Evolutionary conservation across 1,140 invertebrate genomes (phyloP).

Genomic region (Brachionus paranguensis): DNA sequence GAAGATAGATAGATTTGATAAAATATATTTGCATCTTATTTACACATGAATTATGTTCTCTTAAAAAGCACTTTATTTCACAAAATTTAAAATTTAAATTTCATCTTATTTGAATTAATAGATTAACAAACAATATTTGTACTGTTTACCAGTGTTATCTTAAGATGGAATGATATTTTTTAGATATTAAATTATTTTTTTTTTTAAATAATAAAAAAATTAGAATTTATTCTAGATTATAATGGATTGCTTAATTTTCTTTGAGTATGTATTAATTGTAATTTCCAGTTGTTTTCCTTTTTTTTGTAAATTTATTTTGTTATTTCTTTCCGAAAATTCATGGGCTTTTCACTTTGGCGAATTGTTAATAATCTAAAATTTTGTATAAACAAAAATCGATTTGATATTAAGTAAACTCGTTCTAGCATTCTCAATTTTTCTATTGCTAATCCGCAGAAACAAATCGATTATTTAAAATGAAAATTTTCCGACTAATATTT

Average conservation of each 20-base stretch:
- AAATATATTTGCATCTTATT: neutral
- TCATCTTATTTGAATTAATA: neutral
- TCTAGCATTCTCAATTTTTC: neutral
- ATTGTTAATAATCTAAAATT: neutral
- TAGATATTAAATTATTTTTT: neutral
- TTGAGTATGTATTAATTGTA: neutral
- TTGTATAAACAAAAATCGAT: neutral
- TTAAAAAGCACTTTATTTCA: neutral
- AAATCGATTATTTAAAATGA: neutral
- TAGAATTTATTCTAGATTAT: neutral
- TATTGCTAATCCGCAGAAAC: neutral
- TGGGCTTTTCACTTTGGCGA: neutral
- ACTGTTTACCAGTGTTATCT: neutral
- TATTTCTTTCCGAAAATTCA: neutral
- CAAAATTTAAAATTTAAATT: neutral
- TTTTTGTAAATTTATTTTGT: neutral
- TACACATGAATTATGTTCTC: neutral
- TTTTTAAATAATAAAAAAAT: neutral
- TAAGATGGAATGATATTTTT: neutral
- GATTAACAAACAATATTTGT: neutral
- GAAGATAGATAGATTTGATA: neutral
- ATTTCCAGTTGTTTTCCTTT: neutral
- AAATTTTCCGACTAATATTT: neutral
- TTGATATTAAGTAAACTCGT: neutral
- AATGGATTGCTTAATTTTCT: neutral